These are phyloP conservation scores for Oxyruncus cristatus DNA, from an alignment of 2,113 vertebrate species.

Conservation along the genomic window DNA sequence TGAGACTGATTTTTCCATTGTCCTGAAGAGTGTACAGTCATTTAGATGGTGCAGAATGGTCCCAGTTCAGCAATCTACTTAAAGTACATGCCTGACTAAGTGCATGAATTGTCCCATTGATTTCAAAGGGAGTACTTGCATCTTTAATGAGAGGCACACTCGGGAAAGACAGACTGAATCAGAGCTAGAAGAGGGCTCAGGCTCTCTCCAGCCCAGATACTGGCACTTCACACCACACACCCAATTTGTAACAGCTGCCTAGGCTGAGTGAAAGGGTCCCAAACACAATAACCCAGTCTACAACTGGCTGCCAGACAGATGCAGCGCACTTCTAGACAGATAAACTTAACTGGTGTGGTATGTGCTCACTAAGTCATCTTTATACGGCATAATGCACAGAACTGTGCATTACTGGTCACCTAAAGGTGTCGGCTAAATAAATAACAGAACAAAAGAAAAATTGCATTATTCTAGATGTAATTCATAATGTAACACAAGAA, in stretches of 20 bases:
- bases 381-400: not conserved
- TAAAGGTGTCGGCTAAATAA: not conserved
- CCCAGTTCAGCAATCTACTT: conserved; percentile 25
- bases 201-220: not conserved
- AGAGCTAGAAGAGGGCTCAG: not conserved
- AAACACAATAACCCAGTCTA: not conserved
- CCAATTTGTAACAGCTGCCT: not conserved
- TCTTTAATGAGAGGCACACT: not conserved
- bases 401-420: not conserved
- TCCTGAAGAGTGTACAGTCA: not conserved
- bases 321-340: not conserved
- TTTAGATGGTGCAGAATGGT: not conserved
- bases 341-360: not conserved
- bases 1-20: conserved; percentile 35
- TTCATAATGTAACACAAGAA: not conserved
- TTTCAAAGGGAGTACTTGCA: not conserved
- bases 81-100: not conserved
- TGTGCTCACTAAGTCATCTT: not conserved
- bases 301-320: not conserved
- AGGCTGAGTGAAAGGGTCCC: not conserved
- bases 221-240: rapidly evolving
- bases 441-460: not conserved
- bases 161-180: not conserved
- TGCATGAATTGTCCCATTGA: not conserved
- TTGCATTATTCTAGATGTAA: not conserved